phyloP scores from a whole-genome alignment of 2,113 vertebrate species.

The Pedionomus torquatus region DNA sequence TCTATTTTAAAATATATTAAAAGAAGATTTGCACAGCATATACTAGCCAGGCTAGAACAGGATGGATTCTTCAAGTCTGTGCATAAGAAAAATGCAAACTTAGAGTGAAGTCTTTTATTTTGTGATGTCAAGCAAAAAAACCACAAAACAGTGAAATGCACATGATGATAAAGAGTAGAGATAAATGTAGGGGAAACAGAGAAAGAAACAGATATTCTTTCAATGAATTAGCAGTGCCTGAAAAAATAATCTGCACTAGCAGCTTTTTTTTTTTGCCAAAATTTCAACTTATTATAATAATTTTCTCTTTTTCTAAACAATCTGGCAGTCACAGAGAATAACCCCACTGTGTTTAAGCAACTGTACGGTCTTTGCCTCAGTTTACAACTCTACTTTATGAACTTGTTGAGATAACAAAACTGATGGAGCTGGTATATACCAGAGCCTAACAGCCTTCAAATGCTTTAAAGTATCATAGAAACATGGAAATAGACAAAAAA shows the following conservation, averaged over 20 bases:
- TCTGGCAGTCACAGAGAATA: neutral
- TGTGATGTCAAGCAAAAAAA: neutral
- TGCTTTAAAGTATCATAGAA: neutral
- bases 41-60: neutral
- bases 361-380: neutral
- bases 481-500: neutral
- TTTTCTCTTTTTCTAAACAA: neutral
- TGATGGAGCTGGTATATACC: neutral
- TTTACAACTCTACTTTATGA: neutral
- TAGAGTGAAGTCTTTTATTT: neutral
- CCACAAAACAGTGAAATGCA: neutral
- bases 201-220: conserved; percentile 5
- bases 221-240: neutral
- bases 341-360: neutral
- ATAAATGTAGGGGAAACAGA: neutral
- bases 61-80: neutral
- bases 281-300: neutral
- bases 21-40: neutral
- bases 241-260: neutral
- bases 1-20: neutral
- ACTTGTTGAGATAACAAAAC: neutral
- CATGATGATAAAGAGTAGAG: neutral
- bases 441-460: neutral
- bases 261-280: neutral
- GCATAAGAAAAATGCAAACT: neutral